Evolutionary conservation across 2,113 vertebrate genomes (phyloP), one percentile per base, ranked within the genome.

Genomic region (Furnarius figulus): DNA sequence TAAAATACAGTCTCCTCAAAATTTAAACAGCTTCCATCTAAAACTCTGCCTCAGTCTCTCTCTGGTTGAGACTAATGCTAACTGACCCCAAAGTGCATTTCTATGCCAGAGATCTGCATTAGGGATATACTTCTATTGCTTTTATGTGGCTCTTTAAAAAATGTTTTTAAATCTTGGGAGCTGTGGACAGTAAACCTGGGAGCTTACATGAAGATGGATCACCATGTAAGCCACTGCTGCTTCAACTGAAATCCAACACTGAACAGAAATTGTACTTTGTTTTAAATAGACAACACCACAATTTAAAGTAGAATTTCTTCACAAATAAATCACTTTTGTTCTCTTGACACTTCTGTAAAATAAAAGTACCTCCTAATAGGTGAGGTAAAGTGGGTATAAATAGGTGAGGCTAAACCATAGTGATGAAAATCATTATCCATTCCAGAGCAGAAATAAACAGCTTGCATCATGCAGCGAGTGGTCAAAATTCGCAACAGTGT

Each of bases 391-490:
- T 99, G 99, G 37, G 99, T 99, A 79, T 99, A 99, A 97, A 99
- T 99, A 74, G 99, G 98, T 4, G 99, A 99, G 4, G 99, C 99
- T 65, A 99, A 98, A 87, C 99, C 99, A 22, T 99, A 99, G 95
- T 99, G 99, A 97, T 99, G 99, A 93, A 99, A 99, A 94, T 99
- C 99, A 28, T 84, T 99, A 96, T 99, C 99, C 99, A 99, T 99
- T 83, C 99, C 99, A 1, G 99, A 99, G 95, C 99, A 99, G 95
- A 99, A 99, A 96, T 99, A 99, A 58, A 99, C 98, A 3, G 99
- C 99, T 95, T 99, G 99, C 99, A 99, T 99, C 99, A 99, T 99
- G 97, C 99, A 99, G 84, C 99, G 99, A 46, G 99, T 99, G 79
- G 99, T 95, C 93, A 99, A 95, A 97, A 99, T 99, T 81, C 99